These are phyloP conservation scores for Momotus momota DNA, from an alignment of 2,797 vertebrate genomes.

Conservation along the genomic window DNA sequence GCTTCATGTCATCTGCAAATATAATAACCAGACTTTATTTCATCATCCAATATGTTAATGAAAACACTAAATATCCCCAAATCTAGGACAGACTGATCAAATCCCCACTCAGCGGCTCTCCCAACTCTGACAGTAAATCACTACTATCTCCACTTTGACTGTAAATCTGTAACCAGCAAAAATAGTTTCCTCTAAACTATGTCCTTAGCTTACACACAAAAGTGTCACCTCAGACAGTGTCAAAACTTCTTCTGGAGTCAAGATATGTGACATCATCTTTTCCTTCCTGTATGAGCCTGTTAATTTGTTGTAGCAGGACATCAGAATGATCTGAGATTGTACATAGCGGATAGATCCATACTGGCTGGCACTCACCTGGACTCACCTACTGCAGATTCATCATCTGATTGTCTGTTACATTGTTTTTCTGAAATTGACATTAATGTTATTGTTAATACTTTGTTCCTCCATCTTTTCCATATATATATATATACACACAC, in stretches of 20 bases:
- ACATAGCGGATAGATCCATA: background rate
- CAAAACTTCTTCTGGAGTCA: background rate
- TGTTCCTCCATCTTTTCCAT: background rate
- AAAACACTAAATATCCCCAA: background rate
- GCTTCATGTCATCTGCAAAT: background rate
- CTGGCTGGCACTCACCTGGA: background rate
- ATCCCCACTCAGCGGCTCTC: background rate
- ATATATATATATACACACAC: background rate
- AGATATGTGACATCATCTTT: background rate
- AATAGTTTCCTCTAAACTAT: background rate
- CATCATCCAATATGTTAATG: background rate
- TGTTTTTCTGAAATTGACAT: background rate
- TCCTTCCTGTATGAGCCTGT: accelerated
- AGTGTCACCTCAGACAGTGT: background rate
- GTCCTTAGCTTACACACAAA: background rate
- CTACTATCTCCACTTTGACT: background rate
- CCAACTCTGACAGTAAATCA: background rate
- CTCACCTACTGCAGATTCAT: background rate
- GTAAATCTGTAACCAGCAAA: background rate
- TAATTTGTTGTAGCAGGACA: background rate
- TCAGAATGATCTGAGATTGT: background rate
- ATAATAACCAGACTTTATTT: background rate
- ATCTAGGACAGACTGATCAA: background rate
- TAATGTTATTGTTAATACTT: background rate
- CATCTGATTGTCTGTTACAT: background rate